Evolutionary conservation across 1,140 invertebrate species (phyloP), one percentile per base, ranked within the genome.

Genomic region (Maconellicoccus hirsutus): DNA sequence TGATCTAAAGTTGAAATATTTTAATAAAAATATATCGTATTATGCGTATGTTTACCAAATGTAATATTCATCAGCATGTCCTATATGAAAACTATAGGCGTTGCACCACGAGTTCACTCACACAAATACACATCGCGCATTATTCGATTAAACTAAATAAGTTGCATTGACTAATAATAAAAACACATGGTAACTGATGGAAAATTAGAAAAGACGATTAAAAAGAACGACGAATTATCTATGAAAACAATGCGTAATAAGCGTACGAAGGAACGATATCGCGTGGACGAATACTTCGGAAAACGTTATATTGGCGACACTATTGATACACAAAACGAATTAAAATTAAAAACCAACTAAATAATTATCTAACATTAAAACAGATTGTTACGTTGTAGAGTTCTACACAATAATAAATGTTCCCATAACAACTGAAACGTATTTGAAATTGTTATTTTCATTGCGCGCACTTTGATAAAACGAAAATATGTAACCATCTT

Each of bases 391-490:
- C 42, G 10, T 52, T 16, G 42, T 52, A 16, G n/a, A 52, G 42
- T 52, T 52, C 42, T 52, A 16, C 42, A 52, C 42, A 52, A 52
- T 52, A 52, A 52, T 52, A 52, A 52, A 52, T 52, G 42, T 52
- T 52, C 42, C 42, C 42, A 52, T 52, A 52, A 52, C 42, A 52
- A 52, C 42, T 52, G 42, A 52, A 52, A 52, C 42, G 42, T 52
- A 52, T 52, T 52, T 52, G 42, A 52, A 52, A 52, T 52, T 52
- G 42, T 52, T 52, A 52, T 52, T 52, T 52, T 52, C 42, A 52
- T 52, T 8, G 42, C 42, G 42, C 42, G 42, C 42, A 52, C 42
- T 52, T 52, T 52, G 42, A 52, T 52, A 52, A 52, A 52, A 52
- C 42, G 42, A 52, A 52, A 52, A 52, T 52, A 52, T 52, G 42